phyloP scores from a whole-genome alignment of 2,797 vertebrate species.

The Leucoraja ocellata region DNA sequence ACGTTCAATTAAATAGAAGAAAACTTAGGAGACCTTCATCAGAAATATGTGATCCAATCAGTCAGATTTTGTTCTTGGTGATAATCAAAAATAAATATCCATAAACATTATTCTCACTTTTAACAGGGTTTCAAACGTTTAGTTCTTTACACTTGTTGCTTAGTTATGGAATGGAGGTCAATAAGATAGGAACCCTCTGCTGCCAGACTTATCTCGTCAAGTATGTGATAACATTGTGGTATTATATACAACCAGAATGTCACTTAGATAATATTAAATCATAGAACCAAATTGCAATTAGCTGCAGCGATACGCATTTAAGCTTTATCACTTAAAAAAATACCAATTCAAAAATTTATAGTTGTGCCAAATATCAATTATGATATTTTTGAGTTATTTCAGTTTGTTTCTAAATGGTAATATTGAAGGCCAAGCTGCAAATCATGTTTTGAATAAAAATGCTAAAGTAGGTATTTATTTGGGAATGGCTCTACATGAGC shows the following conservation, averaged over 20 bases:
- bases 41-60: not conserved
- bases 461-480: not conserved
- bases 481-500: not conserved
- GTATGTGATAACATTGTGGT: not conserved
- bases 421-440: not conserved
- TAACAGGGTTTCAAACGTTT: not conserved
- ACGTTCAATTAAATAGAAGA: not conserved
- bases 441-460: not conserved
- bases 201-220: not conserved
- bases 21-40: not conserved
- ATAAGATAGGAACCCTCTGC: not conserved
- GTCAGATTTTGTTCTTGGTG: not conserved
- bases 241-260: not conserved
- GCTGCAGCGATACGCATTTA: not conserved
- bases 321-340: not conserved
- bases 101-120: not conserved
- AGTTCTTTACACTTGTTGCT: not conserved
- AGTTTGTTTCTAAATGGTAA: not conserved
- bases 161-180: not conserved
- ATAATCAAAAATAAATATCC: not conserved
- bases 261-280: no score
- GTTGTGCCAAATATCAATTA: not conserved
- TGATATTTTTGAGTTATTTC: not conserved
- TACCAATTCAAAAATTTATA: not conserved
- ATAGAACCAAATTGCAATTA: not conserved